Conservation (phyloP, 2,113 vertebrate genomes). For the Empidonax alnorum region DNA sequence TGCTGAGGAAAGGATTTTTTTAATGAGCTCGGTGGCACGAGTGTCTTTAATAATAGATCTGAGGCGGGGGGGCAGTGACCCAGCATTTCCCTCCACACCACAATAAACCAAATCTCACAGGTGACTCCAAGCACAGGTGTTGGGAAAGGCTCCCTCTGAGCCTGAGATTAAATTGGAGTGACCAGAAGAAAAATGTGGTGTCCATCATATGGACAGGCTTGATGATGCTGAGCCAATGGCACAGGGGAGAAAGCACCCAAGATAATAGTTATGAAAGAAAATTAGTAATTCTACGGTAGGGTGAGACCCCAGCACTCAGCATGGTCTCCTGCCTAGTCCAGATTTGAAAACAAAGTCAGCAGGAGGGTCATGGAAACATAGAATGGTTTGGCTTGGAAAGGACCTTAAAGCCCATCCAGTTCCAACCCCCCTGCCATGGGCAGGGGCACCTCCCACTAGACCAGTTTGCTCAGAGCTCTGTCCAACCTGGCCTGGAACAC, state of each 20-base stretch:
- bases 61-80: not conserved
- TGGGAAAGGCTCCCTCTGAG: not conserved
- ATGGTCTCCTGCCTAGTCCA: not conserved
- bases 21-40: conserved; percentile 43
- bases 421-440: not conserved
- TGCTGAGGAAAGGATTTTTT: conserved; percentile 44
- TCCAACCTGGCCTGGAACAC: rapidly evolving
- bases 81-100: not conserved
- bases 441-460: rapidly evolving
- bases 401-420: rapidly evolving
- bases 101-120: not conserved
- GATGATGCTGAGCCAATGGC: not conserved
- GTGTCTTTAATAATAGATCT: conserved; percentile 56
- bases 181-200: not conserved
- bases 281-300: not conserved
- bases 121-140: not conserved
- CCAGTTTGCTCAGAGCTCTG: rapidly evolving
- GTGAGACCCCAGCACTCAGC: not conserved
- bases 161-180: not conserved
- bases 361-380: not conserved
- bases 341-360: not conserved
- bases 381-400: not conserved
- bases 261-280: not conserved
- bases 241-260: not conserved
- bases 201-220: rapidly evolving